Base-by-base conservation (phyloP, 2,888 invertebrate genomes). In the Coelinius sp. region DNA sequence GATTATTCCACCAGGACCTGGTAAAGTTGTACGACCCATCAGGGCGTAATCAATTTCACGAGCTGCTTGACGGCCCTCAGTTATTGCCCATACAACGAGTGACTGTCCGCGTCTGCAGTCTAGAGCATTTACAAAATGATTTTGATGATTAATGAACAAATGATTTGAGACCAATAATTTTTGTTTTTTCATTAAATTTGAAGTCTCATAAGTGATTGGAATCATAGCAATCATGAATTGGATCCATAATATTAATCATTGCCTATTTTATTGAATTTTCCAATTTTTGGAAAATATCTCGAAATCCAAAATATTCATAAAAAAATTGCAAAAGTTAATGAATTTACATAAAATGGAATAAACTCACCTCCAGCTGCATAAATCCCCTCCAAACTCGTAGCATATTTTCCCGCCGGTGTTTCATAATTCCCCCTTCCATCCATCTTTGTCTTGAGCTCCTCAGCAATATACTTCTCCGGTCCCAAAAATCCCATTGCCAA, bases 41-140 rank as follows among this genome's bases (percentile, higher is more conserved):
- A 99, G 91, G 88, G 92, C 94, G 68, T 93, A 90, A 87, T 99
- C 99, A 1, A 99, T 94, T 80, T 97, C 95, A 52, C 97, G 90
- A 12, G 99, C 99, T 7, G 98, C 98, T 89, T 97, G 98, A n/a
- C 99, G 91, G 1, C 99, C 99, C 88, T 99, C 99, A 0, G 96
- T 91, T 77, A 99, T 99, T 20, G 99, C 99, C 97, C 98, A 99
- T 7, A 99, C 99, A 3, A 99, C 98, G 71, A 99, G 90, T 0
- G 98, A 98, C 86, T 99, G 99, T n/a, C 99, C 99, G 80, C 99
- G 93, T 38, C 98, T 94, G 87, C 99, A 99, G 91, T 99, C 99
- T 97, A 86, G 76, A 73, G 46, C 71, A 66, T 62, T 59, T 1
- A 17, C 14, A 10, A 5, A 64, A 74, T 68, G 35, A 35, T 8